Percentiles rank a stretch among this genome's conserved stretches.
phyloP scores from a whole-genome alignment of 2,888 invertebrate species.

The Cryptophagus acutangulus region DNA sequence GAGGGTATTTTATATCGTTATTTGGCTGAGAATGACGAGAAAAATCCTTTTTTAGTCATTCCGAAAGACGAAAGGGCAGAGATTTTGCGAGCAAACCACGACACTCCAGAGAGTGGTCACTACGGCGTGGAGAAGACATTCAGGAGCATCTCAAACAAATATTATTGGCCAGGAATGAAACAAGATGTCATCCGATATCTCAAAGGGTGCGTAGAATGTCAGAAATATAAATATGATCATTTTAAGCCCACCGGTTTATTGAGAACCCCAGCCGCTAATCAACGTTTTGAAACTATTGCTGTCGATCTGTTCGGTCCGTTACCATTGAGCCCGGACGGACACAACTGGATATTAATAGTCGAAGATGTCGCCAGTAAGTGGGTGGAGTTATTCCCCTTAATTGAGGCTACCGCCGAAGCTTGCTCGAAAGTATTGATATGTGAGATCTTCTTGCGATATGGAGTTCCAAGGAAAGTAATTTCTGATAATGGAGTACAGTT shows the following conservation, averaged over 20 bases:
- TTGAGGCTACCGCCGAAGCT: conserved; percentile 23
- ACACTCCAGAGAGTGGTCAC: conserved; percentile 29
- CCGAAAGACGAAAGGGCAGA: conserved; percentile 14
- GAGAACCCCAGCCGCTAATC: conserved; percentile 10
- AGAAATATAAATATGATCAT: conserved; percentile 10
- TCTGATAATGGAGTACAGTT: conserved; percentile 38
- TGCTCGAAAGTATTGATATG: conserved; percentile 22
- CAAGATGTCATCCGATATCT: conserved; percentile 25
- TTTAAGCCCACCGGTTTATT: conserved; percentile 12
- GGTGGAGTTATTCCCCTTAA: conserved; percentile 24
- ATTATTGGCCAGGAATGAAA: conserved; percentile 30
- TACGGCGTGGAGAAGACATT: conserved; percentile 29
- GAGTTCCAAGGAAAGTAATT: conserved; percentile 31
- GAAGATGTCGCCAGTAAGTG: conserved; percentile 26
- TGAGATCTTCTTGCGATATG: conserved; percentile 31
- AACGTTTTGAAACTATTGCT: conserved; percentile 11
- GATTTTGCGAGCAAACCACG: conserved; percentile 26
- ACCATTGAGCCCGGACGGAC: conserved; percentile 1
- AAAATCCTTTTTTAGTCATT: conserved; percentile 32
- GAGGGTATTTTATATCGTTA: conserved; percentile 26
- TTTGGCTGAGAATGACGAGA: conserved; percentile 13
- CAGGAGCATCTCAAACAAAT: conserved; percentile 20
- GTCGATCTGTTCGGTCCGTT: conserved; percentile 14
- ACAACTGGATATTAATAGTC: conserved; percentile 23
- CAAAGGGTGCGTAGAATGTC: conserved; percentile 26